phyloP scores from a whole-genome alignment of 2,113 vertebrate genomes.

The Peucedramus taeniatus region DNA sequence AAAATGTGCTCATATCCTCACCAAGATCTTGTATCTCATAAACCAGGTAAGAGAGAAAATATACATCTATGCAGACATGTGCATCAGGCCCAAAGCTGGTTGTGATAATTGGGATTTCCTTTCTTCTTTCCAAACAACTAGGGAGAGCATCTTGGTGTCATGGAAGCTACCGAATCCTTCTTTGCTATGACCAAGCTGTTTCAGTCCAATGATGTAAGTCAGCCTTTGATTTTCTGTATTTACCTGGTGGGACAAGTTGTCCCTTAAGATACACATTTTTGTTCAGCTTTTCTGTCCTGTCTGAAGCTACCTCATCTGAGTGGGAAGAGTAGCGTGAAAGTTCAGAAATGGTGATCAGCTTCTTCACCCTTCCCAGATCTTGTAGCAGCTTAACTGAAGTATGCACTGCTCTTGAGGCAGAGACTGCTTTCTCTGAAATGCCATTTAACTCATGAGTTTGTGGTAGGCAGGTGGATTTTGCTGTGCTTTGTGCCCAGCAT shows the following conservation, averaged over 20 bases:
- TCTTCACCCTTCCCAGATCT: not conserved
- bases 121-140: slow-evolving; percentile 36
- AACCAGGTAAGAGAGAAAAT: slow-evolving; percentile 85
- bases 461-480: not conserved
- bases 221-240: not conserved
- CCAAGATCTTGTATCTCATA: slow-evolving; percentile 97
- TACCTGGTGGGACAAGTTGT: not conserved
- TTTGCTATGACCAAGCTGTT: slow-evolving; percentile 99
- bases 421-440: not conserved
- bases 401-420: not conserved
- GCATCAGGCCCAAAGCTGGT: not conserved
- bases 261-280: not conserved
- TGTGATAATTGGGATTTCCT: not conserved
- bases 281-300: not conserved
- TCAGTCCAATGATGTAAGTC: slow-evolving; percentile 94
- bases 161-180: slow-evolving; percentile 95
- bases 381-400: not conserved
- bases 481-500: not conserved
- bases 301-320: not conserved
- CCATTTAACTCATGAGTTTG: not conserved
- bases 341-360: not conserved
- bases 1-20: slow-evolving; percentile 97
- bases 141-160: slow-evolving; percentile 96
- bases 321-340: not conserved
- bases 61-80: not conserved